phyloP scores from a whole-genome alignment of 2,797 vertebrate species.

The Parauchenoglanis ngamensis region DNA sequence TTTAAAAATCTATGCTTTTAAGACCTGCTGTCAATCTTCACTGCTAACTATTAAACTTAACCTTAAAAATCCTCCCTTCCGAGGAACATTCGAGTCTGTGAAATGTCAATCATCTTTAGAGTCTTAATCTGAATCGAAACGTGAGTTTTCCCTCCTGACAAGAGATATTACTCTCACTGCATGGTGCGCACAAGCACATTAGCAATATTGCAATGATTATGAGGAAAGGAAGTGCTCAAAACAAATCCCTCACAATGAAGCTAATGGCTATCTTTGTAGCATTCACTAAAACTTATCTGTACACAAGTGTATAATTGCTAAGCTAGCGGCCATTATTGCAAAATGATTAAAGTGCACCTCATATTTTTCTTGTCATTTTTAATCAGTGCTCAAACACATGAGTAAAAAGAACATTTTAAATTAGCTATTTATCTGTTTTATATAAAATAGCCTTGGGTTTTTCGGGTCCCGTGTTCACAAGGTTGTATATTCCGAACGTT shows the following conservation, averaged over 20 bases:
- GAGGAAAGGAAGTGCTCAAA: not conserved
- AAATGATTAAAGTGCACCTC: not conserved
- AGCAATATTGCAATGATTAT: not conserved
- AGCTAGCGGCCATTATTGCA: not conserved
- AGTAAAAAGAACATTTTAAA: not conserved
- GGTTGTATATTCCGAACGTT: not conserved
- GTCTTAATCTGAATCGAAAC: not conserved
- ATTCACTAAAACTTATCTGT: slow-evolving; percentile 2
- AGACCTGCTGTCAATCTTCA: not conserved
- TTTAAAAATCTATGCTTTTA: not conserved
- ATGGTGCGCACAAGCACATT: not conserved
- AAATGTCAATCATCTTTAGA: not conserved
- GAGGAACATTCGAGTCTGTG: not conserved
- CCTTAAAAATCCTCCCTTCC: not conserved
- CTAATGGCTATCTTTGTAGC: not conserved
- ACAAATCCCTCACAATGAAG: slow-evolving; percentile 10
- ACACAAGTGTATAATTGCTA: slow-evolving; percentile 12
- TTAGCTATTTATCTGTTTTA: slow-evolving; percentile 1
- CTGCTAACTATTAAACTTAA: not conserved
- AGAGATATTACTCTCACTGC: not conserved
- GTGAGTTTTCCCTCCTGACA: slow-evolving; percentile 3
- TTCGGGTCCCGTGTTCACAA: not conserved
- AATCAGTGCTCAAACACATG: not conserved
- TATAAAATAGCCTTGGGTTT: not conserved
- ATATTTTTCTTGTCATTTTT: not conserved